Evolutionary conservation across 2,113 vertebrate species (phyloP).

Genomic region (Agapornis roseicollis): DNA sequence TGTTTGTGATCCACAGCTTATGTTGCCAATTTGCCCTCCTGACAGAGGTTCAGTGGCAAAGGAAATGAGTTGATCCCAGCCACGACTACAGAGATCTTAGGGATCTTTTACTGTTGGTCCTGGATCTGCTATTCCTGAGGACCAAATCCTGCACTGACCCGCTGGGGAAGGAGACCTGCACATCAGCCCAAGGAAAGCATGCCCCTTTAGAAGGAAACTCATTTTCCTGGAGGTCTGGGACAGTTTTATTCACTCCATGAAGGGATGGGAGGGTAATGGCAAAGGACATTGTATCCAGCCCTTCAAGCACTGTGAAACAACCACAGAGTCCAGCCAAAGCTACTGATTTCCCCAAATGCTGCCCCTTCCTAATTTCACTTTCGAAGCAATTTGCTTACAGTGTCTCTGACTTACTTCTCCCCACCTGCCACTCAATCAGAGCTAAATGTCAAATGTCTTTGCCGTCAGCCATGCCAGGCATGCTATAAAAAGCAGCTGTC

Average conservation of each 20-base stretch:
- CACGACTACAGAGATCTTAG: fast-evolving
- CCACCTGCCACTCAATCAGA: constrained; percentile 47
- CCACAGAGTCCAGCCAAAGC: not conserved
- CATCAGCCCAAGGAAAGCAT: not conserved
- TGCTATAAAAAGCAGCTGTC: constrained; percentile 48
- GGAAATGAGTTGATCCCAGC: not conserved
- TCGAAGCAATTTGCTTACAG: not conserved
- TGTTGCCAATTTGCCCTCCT: not conserved
- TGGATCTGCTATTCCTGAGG: not conserved
- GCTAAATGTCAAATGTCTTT: constrained; percentile 56
- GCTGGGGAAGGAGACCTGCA: not conserved
- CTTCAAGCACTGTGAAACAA: not conserved
- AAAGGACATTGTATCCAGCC: not conserved
- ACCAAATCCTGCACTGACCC: not conserved
- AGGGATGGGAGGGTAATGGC: not conserved
- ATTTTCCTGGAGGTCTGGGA: not conserved
- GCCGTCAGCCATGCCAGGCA: constrained; percentile 40
- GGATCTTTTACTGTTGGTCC: not conserved
- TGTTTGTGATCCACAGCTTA: fast-evolving
- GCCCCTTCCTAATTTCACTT: not conserved
- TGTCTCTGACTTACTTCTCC: not conserved
- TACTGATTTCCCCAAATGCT: not conserved
- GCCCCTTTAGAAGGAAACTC: not conserved
- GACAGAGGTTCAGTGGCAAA: not conserved
- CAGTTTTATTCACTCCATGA: not conserved